Conservation (phyloP, 2,797 vertebrate species). For the Chromis chromis region DNA sequence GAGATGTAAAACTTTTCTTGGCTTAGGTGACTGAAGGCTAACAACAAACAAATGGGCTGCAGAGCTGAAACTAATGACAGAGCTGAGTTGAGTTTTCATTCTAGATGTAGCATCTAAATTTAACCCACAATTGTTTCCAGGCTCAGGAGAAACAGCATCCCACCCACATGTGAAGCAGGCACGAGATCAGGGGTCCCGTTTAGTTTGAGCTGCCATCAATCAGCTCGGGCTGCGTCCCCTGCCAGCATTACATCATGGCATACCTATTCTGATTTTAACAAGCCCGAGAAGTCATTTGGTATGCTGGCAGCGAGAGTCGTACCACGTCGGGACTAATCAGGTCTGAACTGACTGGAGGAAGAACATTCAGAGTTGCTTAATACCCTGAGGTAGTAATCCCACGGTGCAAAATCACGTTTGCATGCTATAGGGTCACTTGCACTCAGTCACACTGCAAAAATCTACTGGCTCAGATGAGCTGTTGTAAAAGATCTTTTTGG, state of each 20-base stretch:
- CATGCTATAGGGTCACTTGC: constrained; percentile 49
- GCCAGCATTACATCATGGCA: constrained; percentile 75
- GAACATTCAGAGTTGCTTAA: constrained; percentile 65
- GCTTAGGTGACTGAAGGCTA: constrained; percentile 59
- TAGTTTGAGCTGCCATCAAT: constrained; percentile 70
- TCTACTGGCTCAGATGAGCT: constrained; percentile 30
- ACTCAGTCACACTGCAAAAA: constrained; percentile 52
- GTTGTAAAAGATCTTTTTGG: constrained; percentile 32
- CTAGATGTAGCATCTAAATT: constrained; percentile 67
- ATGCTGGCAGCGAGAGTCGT: constrained; percentile 54
- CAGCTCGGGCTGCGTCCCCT: constrained; percentile 58
- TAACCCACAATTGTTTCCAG: constrained; percentile 80
- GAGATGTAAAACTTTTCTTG: constrained; percentile 70
- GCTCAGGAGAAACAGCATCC: constrained; percentile 51
- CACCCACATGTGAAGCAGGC: constrained; percentile 73
- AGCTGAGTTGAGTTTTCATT: constrained; percentile 59
- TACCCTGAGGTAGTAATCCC: constrained; percentile 46
- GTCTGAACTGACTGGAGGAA: constrained; percentile 47
- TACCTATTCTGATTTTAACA: constrained; percentile 65
- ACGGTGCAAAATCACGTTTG: constrained; percentile 54
- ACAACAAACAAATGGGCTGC: constrained; percentile 73
- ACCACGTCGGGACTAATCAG: constrained; percentile 62
- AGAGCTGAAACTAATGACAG: constrained; percentile 64
- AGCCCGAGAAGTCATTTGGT: constrained; percentile 53
- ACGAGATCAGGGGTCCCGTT: constrained; percentile 59